Evolutionary conservation across 2,888 invertebrate genomes (phyloP), one percentile per base, ranked within the genome.

Genomic region (Xestia sexstrigata): DNA sequence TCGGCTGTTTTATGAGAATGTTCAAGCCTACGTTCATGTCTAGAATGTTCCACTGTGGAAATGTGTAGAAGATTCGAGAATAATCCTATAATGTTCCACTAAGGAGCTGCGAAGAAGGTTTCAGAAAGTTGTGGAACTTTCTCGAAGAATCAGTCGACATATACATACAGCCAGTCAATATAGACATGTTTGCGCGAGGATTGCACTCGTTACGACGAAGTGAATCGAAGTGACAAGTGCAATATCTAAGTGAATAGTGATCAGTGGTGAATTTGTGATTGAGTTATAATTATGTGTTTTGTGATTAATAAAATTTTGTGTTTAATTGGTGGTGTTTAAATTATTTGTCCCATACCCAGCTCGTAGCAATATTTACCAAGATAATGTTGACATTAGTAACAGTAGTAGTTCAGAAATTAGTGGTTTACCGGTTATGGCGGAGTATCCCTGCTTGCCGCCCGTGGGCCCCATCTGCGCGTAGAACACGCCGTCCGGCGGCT

Each of bases 391-490:
- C 13, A 55, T 11, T n/a, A 58, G 58, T 26, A 15, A 58, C 0
- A 58, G 17, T 58, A 26, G 58, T 58, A 30, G 30, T 60, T 60
- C 17, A 60, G 60, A 30, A 20, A 9, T 1, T 1, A 9, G 20
- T 42, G 30, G 8, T 13, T 60, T 78, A 98, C 98, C 98, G 72
- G 98, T 99, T 72, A 98, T 99, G 4, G 99, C 98, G 20, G 98
- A 97, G 94, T 99, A 99, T 42, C 99, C 99, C 89, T 98, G 98
- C 93, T 98, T 98, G 45, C 99, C 99, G 3, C 99, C 99, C 8
- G 99, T 99, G 30, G 99, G 99, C 11, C 99, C 99, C 98, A 99
- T 98, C 95, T 99, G 99, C 2, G 99, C 99, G 94, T 99, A 99
- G 94, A 98, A 98, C 6, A 99, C 98, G 23, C 99, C 98, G 92